Evolutionary conservation across 2,797 vertebrate species (phyloP), one percentile per base, ranked within the genome.

Genomic region (Apodemus agrarius): DNA sequence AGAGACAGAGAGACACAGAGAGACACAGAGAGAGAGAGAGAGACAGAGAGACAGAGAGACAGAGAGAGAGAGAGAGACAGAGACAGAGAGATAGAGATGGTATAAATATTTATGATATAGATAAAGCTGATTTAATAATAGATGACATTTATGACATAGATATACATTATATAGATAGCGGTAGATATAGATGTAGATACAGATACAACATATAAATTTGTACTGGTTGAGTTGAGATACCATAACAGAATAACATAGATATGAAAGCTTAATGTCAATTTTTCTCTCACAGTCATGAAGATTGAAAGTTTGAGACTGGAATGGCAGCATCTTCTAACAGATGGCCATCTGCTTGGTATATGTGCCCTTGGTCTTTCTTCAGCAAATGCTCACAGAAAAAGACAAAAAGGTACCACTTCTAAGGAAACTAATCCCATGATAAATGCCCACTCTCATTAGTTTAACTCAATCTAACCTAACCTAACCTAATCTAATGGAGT

Each of bases 401-500:
- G 40, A 82, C 2, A 91, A 59, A 90, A 31, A 16, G 13, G 31
- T 67, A 67, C 31, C 4, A 94, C 31, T 94, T 92, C 6, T n/a
- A 94, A 89, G 14, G 14, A 37, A 6, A 91, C 29, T 59, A 89
- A 94, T 74, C 19, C 29, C 29, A 79, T 63, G 2, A 75, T 57
- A 54, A 95, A 31, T 9, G 5, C 29, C 11, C 46, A 94, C 22
- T 29, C 49, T 92, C 43, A 57, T 46, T 75, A 85, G 24, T 22
- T 95, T 37, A 89, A 65, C 29, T 92, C 83, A 94, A 95, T 46
- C 7, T 90, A 90, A 54, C 57, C 49, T 69, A 72, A 54, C 21
- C 46, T 49, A 31, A 89, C 26, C 52, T 69, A 81, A 86, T 65
- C 31, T 69, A 69, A 52, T 52, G 19, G 75, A 11, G 5, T 34